Percentiles rank a stretch among this genome's conserved stretches.
Evolutionary conservation across 2,888 invertebrate species (phyloP).

Genomic region (Heliconius erato): DNA sequence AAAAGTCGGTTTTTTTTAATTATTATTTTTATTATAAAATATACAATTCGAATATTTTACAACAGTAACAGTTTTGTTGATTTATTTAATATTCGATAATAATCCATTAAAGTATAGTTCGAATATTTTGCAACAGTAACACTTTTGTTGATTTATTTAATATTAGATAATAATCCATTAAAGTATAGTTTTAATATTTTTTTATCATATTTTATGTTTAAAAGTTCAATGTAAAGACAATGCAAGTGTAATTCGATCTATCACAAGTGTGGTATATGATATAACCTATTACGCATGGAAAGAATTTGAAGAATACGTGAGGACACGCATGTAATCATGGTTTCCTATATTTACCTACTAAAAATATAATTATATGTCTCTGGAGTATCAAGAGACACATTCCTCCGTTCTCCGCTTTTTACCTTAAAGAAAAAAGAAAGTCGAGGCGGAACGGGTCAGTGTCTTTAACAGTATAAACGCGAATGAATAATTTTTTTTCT

Average conservation of each 20-base stretch:
- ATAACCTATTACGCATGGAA: constrained; percentile 23
- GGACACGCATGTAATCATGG: not conserved
- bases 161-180: too few species aligned
- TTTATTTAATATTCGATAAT: too few species aligned
- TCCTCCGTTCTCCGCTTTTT: not conserved
- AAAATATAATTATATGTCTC: not conserved
- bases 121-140: too few species aligned
- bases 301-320: constrained; percentile 10
- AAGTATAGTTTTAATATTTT: too few species aligned
- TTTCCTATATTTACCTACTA: not conserved
- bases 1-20: too few species aligned
- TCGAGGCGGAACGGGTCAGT: too few species aligned
- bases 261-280: constrained; percentile 50
- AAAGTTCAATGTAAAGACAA: constrained; percentile 1
- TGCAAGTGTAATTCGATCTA: constrained; percentile 36
- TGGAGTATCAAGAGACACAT: not conserved
- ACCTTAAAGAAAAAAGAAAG: not conserved
- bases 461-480: not conserved
- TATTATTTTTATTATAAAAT: too few species aligned
- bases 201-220: not conserved
- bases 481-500: not conserved
- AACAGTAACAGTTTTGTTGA: too few species aligned
- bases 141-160: too few species aligned
- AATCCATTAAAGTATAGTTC: too few species aligned
- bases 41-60: too few species aligned